Percentiles rank a stretch among this genome's conserved stretches.
Conservation (phyloP, 1,140 invertebrate genomes). For the Eumaeus atala region DNA sequence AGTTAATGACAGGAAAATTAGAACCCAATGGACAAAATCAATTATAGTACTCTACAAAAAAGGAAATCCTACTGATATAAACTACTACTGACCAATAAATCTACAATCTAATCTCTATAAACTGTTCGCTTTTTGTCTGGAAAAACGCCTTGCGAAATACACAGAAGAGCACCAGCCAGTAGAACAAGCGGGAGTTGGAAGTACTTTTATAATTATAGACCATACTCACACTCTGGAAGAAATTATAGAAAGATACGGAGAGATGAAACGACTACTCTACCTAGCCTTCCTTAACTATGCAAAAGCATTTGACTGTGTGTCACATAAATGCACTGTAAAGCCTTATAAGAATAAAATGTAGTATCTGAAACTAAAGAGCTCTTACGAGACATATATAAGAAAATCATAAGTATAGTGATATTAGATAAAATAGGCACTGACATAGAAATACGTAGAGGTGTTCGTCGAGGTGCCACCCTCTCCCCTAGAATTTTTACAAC, state of each 20-base stretch:
- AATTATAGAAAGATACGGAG: conserved; percentile 17
- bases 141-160: conserved; percentile 10
- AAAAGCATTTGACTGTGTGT: conserved; percentile 19
- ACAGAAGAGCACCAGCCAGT: conserved; percentile 13
- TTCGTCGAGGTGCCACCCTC: conserved; percentile 14
- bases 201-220: conserved; percentile 6
- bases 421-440: conserved; percentile 14
- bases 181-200: conserved; percentile 12
- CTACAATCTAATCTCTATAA: conserved; percentile 7
- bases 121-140: conserved; percentile 11
- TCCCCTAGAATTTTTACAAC: conserved; percentile 17
- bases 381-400: conserved; percentile 16
- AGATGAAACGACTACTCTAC: conserved; percentile 13
- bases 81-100: conserved; percentile 13
- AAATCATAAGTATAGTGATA: conserved; percentile 18
- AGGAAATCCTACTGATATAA: too few relatives aligned
- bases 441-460: conserved; percentile 18
- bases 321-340: conserved; percentile 1
- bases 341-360: conserved; percentile 1
- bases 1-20: conserved; percentile 10
- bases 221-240: conserved; percentile 13
- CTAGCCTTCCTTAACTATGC: conserved; percentile 18
- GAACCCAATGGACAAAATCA: conserved; percentile 15
- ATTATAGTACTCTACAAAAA: too few relatives aligned
- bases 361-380: conserved; percentile 14